A percentile compares a stretch with the other conserved stretches of the same genome.
phyloP scores from a whole-genome alignment of 2,888 invertebrate species.

The Diaphora mendica region DNA sequence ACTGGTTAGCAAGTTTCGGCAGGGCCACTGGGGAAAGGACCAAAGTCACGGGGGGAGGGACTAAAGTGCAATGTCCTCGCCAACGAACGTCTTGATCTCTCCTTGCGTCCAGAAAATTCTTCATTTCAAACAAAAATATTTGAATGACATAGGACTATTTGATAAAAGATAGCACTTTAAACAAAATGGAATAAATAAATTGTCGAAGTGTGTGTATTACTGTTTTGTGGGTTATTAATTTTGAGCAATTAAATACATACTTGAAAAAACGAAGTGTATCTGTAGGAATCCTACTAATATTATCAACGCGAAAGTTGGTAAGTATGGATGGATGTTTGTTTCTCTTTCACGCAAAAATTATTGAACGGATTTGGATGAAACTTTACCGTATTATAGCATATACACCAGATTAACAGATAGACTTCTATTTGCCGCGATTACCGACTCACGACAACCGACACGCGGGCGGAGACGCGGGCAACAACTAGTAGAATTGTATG shows the following conservation, averaged over 20 bases:
- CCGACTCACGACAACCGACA: too few relatives aligned
- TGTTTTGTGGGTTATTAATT: background rate
- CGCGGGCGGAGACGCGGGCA: too few relatives aligned
- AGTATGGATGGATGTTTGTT: too few relatives aligned
- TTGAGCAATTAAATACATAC: background rate
- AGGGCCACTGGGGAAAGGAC: constrained; percentile 75
- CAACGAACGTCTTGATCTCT: constrained; percentile 79
- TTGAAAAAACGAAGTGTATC: background rate
- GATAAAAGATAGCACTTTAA: constrained; percentile 28
- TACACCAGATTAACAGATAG: too few relatives aligned
- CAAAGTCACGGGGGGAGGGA: constrained; percentile 64
- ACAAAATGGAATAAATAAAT: constrained; percentile 17
- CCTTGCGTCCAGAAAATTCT: constrained; percentile 65
- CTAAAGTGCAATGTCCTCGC: constrained; percentile 86
- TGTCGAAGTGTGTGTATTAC: background rate
- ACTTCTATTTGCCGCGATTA: too few relatives aligned
- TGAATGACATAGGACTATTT: constrained; percentile 52
- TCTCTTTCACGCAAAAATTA: too few relatives aligned
- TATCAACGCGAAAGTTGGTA: too few relatives aligned
- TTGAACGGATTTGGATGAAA: too few relatives aligned
- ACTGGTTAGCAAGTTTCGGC: constrained; percentile 82
- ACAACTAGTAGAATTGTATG: too few relatives aligned
- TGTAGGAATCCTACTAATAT: too few relatives aligned
- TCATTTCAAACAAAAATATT: constrained; percentile 60
- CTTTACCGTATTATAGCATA: too few relatives aligned